Base-by-base conservation (phyloP, 2,113 vertebrate genomes). In the Cephalopholis sonnerati region DNA sequence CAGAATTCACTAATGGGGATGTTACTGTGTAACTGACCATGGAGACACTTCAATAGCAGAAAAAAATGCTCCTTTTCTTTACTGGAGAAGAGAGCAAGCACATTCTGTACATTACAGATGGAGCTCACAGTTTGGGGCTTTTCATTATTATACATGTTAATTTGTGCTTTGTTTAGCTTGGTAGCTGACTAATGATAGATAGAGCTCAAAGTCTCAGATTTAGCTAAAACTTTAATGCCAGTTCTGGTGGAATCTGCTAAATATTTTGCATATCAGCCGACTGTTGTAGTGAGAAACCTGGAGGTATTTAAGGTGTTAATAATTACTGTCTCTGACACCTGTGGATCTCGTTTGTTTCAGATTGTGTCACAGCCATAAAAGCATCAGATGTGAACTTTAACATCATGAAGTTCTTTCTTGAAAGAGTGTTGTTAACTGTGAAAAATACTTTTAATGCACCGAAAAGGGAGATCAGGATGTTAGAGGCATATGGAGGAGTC, bases 21-120 rank as follows among this genome's bases (percentile, higher is more conserved):
- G 81, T 88, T 78, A 73, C 64, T 54, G 69, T 81, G 82, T 76
- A 79, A 85, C 74, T 29, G 69, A 59, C 55, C 65, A 59, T 55
- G 73, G 63, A 63, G 32, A 76, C 27, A 0, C 32, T 15, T 70
- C 55, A 84, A 51, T n/a, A 22, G 75, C 36, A 54, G 50, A 63
- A 12, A 24, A 61, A 62, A 44, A 46, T 15, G 9, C 7, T 53
- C 4, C 13, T 54, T 59, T 73, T 84, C 73, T 76, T 79, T 53
- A 41, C 0, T n/a, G 44, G 22, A 44, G 63, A 61, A 66, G 25
- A 71, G 27, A 63, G n/a, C 15, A 39, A 20, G 54, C 59, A 66
- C 65, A 71, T 79, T 8, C 6, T 39, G 51, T 50, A 53, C 32
- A 65, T 71, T 24, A 27, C 51, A 69, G 25, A 41, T 6, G 9